Base-by-base conservation (phyloP, 2,888 invertebrate genomes). In the Subacronicta megacephala region DNA sequence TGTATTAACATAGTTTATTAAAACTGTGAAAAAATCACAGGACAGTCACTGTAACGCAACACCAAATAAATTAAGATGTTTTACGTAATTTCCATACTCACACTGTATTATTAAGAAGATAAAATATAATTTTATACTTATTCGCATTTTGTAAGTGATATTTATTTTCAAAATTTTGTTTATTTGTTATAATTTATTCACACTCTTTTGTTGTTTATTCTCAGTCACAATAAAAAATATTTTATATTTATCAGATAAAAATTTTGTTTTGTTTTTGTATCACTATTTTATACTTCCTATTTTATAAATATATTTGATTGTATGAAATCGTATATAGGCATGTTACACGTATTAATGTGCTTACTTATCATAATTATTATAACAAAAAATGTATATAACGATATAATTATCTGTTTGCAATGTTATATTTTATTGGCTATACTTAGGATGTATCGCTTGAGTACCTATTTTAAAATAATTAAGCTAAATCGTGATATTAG, bases 401-500 rank as follows among this genome's bases (percentile, higher is more conserved):
- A 71, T 73, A 70, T 75, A 45, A 46, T 65, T 49, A 68, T 84
- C 87, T 87, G 82, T 89, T 88, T 83, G 89, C 87, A 78, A 88
- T 89, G 89, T 92, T 90, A 90, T 86, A 63, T 89, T 88, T 62
- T 82, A 83, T 82, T 82, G 81, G 86, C 85, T 75, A 73, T 68
- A 75, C 63, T 84, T 90, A 86, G 80, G 80, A 84, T 83, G 86
- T 90, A 88, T 88, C 74, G 93, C 92, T 92, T 93, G 78, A 87
- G 85, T 89, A 90, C 83, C 84, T 91, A 88, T 90, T 86, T 87
- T 80, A 87, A 82, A 87, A 87, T 87, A 87, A 88, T 87, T 94
- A 94, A 94, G 94, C 91, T 94, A 93, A 93, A 94, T 93, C 93
- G 94, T 94, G 94, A 94, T 94, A 94, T 89, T 94, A 94, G 94